These are phyloP conservation scores for Octodon degus DNA, from an alignment of 2,113 vertebrate genomes.

Conservation along the genomic window DNA sequence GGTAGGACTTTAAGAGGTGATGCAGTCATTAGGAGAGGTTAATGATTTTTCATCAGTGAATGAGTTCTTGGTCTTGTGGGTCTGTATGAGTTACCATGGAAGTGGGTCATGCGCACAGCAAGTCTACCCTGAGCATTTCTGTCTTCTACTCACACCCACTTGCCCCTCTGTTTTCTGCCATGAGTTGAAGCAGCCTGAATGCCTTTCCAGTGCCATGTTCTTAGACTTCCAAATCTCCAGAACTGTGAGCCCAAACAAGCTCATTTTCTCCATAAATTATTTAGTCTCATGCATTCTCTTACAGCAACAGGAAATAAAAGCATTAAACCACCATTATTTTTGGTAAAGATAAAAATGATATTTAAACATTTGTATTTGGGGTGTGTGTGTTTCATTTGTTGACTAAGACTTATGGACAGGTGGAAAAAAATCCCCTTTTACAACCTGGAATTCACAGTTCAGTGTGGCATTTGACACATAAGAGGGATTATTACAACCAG, in stretches of 20 bases:
- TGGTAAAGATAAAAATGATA: conserved; percentile 33
- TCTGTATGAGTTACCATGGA: background rate
- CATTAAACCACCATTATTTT: background rate
- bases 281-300: background rate
- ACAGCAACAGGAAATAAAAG: background rate
- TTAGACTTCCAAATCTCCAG: background rate
- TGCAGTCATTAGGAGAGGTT: background rate
- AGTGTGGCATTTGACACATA: background rate
- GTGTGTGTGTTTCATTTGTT: background rate
- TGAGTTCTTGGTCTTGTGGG: background rate
- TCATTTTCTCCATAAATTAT: background rate
- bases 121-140: background rate
- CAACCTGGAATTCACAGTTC: background rate
- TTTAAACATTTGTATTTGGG: background rate
- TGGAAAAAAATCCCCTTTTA: background rate
- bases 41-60: background rate
- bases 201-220: background rate
- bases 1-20: background rate
- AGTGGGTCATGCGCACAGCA: background rate
- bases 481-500: background rate
- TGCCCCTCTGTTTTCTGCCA: background rate
- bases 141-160: background rate
- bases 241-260: background rate
- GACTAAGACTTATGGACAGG: background rate
- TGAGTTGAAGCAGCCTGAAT: background rate